Base-by-base conservation (phyloP, 2,113 vertebrate genomes). In the Colius striatus region DNA sequence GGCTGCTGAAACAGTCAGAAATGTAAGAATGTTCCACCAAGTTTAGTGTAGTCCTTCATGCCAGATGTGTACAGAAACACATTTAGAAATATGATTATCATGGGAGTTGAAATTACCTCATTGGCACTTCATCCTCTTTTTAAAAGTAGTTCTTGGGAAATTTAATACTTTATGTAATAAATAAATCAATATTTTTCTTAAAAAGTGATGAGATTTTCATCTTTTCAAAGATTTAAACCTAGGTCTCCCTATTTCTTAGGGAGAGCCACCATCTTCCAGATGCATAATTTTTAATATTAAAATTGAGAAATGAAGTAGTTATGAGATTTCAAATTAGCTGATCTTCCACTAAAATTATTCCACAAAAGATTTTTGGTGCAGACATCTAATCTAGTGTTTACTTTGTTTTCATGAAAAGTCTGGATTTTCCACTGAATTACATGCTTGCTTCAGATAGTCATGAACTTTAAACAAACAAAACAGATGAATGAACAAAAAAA, bases 301-400 rank as follows among this genome's bases (percentile, higher is more conserved):
- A 72, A 50, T 48, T 43, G 60, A 62, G 8, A 61, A 41, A 63
- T 77, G 81, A 90, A 85, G 62, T 73, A 61, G 41, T 45, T 66
- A 58, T 73, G 18, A 34, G 60, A 53, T 90, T 77, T 84, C 30
- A 70, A 65, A 73, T 30, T 58, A 81, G 30, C 3, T 91, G 75
- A 58, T 51, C 34, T 86, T 81, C 66, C 41, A 80, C 41, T 90
- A 92, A 85, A 87, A 90, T 86, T 82, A 92, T 60, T 43, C 26
- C 55, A 74, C n/a, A 22, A 50, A 48, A 16, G 3, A 15, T 94
- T 86, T 81, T 84, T 53, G 34, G 32, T 58, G 50, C 36, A 62
- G 65, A 26, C 50, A 78, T 67, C 19, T 53, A 90, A 83, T 66
- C 38, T 83, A 38, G 21, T 55, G 30, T 86, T 87, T 55, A 79